Conservation (phyloP, 2,113 vertebrate genomes). For the Bubo scandiacus region DNA sequence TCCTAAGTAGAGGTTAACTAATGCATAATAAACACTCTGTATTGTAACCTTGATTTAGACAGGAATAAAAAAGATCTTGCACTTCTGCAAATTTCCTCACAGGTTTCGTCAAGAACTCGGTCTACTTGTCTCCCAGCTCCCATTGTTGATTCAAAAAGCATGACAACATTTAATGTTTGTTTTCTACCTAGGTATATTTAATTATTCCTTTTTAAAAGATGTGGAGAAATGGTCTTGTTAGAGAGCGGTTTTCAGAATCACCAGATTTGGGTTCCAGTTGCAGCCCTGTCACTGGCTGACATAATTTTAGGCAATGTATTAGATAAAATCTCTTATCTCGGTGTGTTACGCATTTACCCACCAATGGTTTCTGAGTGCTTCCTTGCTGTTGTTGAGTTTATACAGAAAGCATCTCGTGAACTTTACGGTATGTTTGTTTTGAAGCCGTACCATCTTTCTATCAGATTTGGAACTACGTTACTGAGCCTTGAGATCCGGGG, state of each 20-base stretch:
- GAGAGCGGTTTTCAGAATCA: background rate
- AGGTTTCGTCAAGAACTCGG: background rate
- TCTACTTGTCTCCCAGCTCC: background rate
- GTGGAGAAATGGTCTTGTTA: background rate
- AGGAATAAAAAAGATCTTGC: background rate
- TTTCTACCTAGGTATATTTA: background rate
- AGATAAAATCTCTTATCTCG: background rate
- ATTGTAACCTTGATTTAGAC: background rate
- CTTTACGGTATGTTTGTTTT: background rate
- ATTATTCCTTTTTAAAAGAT: background rate
- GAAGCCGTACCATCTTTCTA: background rate
- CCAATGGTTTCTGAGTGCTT: accelerated
- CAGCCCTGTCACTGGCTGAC: background rate
- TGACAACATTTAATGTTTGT: background rate
- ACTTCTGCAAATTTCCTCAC: background rate
- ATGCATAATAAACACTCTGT: background rate
- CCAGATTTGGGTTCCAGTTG: background rate
- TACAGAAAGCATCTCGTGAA: background rate
- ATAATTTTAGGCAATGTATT: background rate
- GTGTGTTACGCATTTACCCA: background rate
- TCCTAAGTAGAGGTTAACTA: background rate
- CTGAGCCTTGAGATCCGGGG: background rate
- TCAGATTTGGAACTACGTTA: background rate
- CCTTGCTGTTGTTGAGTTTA: background rate
- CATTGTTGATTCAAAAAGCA: background rate